Conservation (phyloP, 2,113 vertebrate genomes). For the Gnathonemus longibarbis region DNA sequence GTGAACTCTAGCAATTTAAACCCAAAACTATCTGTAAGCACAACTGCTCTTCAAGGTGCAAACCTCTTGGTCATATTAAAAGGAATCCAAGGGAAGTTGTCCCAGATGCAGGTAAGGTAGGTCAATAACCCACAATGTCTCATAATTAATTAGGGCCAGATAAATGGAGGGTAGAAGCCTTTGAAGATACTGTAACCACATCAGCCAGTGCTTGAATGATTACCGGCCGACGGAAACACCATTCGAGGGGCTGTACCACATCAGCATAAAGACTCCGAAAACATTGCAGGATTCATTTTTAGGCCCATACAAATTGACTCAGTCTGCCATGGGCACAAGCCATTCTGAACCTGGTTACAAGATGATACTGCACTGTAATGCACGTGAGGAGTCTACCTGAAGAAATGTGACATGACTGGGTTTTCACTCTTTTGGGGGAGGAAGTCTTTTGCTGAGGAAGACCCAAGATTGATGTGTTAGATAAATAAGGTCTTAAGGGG, state of each 20-base stretch:
- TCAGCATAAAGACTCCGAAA: not conserved
- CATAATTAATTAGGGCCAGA: not conserved
- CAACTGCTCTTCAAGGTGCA: not conserved
- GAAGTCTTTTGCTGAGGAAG: not conserved
- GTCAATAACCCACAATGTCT: not conserved
- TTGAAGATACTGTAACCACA: not conserved
- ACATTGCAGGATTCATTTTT: not conserved
- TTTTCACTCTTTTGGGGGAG: not conserved
- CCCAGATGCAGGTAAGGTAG: not conserved
- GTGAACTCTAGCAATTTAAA: not conserved
- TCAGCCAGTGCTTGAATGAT: not conserved
- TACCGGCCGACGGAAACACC: not conserved
- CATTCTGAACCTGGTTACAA: not conserved
- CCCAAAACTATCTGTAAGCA: not conserved
- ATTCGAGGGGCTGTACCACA: not conserved
- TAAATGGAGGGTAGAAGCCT: not conserved
- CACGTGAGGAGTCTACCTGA: not conserved
- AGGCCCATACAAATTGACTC: not conserved
- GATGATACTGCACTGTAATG: not conserved
- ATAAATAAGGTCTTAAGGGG: not conserved
- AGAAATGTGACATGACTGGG: not conserved
- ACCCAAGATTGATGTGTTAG: not conserved
- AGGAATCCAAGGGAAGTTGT: not conserved
- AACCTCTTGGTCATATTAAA: not conserved
- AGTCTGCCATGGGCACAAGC: not conserved